Base-by-base conservation (phyloP, 2,888 invertebrate species). In the Noctua fimbriata region DNA sequence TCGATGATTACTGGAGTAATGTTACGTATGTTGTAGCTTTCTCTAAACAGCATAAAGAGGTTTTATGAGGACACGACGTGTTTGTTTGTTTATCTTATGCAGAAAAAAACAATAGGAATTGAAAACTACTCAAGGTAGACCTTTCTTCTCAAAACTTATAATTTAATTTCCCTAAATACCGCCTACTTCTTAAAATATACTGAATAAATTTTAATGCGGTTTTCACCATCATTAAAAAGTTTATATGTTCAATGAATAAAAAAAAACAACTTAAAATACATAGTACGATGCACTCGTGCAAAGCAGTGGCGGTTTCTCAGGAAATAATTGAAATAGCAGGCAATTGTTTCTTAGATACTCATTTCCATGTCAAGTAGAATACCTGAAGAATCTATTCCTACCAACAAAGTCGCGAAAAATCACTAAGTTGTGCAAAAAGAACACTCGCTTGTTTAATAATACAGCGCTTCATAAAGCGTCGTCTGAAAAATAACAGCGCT, bases 401-500 rank as follows among this genome's bases (percentile, higher is more conserved):
- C 14, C 24, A 69, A 78, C 44, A 69, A 52, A 49, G 21, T 69
- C 18, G 52, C 32, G 73, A 58, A 24, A 55, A 41, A 71, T 73
- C 18, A 55, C 24, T 49, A 58, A 67, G 44, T 0, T 2, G 44
- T n/a, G n/a, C 7, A 65, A 52, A 85, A 75, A 73, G 47, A 67
- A 85, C 16, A 52, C 36, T 66, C 55, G 14, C 16, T 74, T 60
- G 47, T 83, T 73, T 74, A 47, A 69, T 74, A 58, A 69, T 74
- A 58, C 55, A 73, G 41, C 65, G 76, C 58, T 78, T 70, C 70
- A 63, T 67, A 74, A 86, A 79, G 47, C 47, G 65, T 86, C 70
- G 49, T 60, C 67, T 69, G 70, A 73, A 78, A 76, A 76, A 82
- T 60, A 81, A 81, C 67, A 86, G 58, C 44, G 75, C 65, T 78